Base-by-base conservation (phyloP, 53 echinoderm and acorn worm genomes). In the Hippasteria phrygiana region DNA sequence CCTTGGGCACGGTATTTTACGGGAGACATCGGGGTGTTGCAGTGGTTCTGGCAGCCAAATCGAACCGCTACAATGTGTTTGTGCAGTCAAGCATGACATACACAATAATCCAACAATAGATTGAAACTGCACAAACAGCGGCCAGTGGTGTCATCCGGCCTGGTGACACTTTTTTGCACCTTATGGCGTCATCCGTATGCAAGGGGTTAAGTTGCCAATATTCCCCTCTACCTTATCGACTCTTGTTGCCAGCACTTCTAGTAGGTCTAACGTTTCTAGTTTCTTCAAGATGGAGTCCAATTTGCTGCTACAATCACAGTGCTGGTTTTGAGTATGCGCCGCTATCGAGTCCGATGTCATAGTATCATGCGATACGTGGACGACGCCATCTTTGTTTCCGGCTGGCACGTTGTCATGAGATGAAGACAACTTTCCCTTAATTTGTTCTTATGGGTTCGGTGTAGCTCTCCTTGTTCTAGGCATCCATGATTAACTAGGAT, bases 351-450 rank as follows among this genome's bases (percentile, higher is more conserved):
- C 17, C 31, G 69, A 28, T 69, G 32, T 16, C 2, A 5, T 33
- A 31, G 22, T 71, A n/a, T 71, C 71, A 72, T 39, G 2, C 7
- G n/a, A 10, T n/a, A 38, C 40, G 0, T 38, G 41, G 26, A 24
- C 72, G 42, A 39, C 72, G 72, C 72, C 72, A 72, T 72, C 39
- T 72, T 72, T 37, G n/a, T 38, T 72, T 42, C 26, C 7, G 62
- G 29, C 62, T 26, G 62, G 24, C 29, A 29, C 42, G 22, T 39
- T 20, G 18, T 0, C n/a, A 18, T 40, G 26, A 5, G 39, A 5
- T 5, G 8, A 40, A 39, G 38, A 37, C 72, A 11, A 37, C 24
- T 72, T 72, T 72, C 41, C 26, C 72, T 42, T 72, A 41, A 8
- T 72, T 72, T n/a, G 42, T 3, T 72, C 42, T 72, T 72, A 37